phyloP scores from a whole-genome alignment of 2,797 vertebrate genomes.

The Podargus strigoides region DNA sequence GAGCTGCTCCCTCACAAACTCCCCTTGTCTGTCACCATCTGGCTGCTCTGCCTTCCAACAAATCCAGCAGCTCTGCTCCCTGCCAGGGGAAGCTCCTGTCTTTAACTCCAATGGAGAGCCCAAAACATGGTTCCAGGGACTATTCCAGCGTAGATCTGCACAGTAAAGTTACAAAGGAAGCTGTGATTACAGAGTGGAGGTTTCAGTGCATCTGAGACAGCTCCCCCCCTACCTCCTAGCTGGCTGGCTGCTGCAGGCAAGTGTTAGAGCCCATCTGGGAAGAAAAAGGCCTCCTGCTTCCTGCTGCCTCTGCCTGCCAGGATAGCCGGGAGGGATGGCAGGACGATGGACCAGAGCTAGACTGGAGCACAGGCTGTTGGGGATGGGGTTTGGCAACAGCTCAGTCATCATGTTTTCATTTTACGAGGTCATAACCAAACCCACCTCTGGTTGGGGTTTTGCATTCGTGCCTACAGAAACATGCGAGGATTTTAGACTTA shows the following conservation, averaged over 20 bases:
- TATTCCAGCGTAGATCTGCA: background rate
- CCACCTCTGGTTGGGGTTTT: conserved; percentile 29
- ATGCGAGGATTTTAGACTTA: background rate
- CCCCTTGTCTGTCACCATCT: conserved; percentile 5
- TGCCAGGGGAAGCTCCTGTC: conserved; percentile 13
- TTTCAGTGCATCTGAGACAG: background rate
- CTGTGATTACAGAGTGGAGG: background rate
- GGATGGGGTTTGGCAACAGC: conserved; percentile 2
- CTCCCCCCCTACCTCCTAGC: background rate
- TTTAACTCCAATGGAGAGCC: background rate
- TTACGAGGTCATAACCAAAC: conserved; percentile 38
- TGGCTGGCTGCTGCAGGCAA: background rate
- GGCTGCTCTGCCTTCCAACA: conserved; percentile 5
- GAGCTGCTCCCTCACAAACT: background rate
- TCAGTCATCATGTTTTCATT: background rate
- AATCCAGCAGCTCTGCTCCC: background rate
- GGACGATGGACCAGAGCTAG: background rate
- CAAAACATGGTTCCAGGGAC: background rate
- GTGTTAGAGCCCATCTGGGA: conserved; percentile 14
- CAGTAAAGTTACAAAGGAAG: background rate
- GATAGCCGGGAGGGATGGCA: background rate
- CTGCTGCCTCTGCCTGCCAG: conserved; percentile 34
- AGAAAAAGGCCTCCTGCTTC: background rate
- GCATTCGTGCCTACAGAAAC: conserved; percentile 8
- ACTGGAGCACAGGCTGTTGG: background rate